Percentiles rank a stretch among this genome's conserved stretches.
These are phyloP conservation scores for Archilochus colubris DNA, from an alignment of 2,113 vertebrate genomes.

Conservation along the genomic window DNA sequence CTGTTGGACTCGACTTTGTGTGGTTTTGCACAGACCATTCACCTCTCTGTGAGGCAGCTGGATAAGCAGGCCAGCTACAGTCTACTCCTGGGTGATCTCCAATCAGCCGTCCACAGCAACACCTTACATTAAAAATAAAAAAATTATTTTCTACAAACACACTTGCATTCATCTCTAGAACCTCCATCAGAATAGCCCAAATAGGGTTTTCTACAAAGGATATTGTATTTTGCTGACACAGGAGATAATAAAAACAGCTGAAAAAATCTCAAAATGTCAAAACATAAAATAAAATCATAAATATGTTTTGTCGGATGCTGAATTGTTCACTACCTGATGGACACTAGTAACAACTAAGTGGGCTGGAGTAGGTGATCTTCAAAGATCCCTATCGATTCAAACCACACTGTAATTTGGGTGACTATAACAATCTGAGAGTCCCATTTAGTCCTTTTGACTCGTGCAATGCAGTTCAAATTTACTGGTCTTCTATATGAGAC, in stretches of 20 bases:
- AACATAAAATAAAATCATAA: not conserved
- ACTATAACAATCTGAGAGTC: not conserved
- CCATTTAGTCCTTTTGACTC: not conserved
- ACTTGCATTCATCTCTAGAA: not conserved
- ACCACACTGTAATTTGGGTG: not conserved
- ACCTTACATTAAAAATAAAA: slow-evolving; percentile 75
- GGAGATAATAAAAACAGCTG: not conserved
- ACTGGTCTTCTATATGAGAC: not conserved
- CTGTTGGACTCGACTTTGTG: slow-evolving; percentile 86
- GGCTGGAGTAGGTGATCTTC: not conserved
- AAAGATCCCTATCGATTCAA: not conserved
- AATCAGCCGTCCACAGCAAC: slow-evolving; percentile 90
- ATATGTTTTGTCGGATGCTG: not conserved
- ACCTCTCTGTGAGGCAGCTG: slow-evolving; percentile 14
- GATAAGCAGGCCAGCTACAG: slow-evolving; percentile 64
- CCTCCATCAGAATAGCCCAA: not conserved
- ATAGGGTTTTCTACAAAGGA: not conserved
- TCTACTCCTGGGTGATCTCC: slow-evolving; percentile 83
- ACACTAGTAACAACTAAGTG: not conserved
- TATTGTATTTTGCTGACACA: not conserved
- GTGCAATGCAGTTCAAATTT: not conserved
- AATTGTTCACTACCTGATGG: not conserved
- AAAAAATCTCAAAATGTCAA: not conserved
- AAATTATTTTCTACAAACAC: not conserved
- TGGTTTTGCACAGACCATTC: slow-evolving; percentile 88